phyloP scores from a whole-genome alignment of 2,888 invertebrate genomes.

The Cenopis cana region DNA sequence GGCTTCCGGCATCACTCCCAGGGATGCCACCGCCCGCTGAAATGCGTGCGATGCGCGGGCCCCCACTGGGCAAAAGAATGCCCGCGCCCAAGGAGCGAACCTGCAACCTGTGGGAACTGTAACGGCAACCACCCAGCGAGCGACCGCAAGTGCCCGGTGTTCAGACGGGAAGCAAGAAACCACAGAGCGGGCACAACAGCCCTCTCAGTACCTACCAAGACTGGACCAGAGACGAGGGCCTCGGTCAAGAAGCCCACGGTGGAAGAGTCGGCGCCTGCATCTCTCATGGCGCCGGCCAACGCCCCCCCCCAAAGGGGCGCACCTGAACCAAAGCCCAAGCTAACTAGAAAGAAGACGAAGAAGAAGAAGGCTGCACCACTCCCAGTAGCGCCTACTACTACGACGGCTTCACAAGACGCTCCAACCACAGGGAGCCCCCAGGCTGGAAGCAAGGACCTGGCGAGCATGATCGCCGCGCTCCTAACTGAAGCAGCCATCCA shows the following conservation, averaged over 20 bases:
- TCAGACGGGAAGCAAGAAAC: background rate
- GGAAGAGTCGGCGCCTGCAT: background rate
- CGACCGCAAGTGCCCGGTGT: background rate
- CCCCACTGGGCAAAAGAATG: background rate
- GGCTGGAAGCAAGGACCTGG: background rate
- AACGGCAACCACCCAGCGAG: background rate
- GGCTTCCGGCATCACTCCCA: background rate
- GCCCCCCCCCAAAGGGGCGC: background rate
- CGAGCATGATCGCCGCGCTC: background rate
- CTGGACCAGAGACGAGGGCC: background rate
- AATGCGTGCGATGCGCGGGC: constrained; percentile 20
- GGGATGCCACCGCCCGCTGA: constrained; percentile 15
- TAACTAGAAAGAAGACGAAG: background rate
- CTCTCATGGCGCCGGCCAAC: background rate
- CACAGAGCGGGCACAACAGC: background rate
- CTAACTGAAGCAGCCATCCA: background rate
- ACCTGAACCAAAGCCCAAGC: background rate
- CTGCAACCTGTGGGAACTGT: constrained; percentile 2
- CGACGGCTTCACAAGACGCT: background rate
- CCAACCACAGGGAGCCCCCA: too few species aligned
- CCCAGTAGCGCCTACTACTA: background rate
- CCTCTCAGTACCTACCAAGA: background rate
- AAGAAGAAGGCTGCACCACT: background rate
- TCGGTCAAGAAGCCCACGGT: background rate
- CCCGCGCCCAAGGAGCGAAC: background rate